phyloP scores from a whole-genome alignment of 2,113 vertebrate species.

The Bubalus kerabau region DNA sequence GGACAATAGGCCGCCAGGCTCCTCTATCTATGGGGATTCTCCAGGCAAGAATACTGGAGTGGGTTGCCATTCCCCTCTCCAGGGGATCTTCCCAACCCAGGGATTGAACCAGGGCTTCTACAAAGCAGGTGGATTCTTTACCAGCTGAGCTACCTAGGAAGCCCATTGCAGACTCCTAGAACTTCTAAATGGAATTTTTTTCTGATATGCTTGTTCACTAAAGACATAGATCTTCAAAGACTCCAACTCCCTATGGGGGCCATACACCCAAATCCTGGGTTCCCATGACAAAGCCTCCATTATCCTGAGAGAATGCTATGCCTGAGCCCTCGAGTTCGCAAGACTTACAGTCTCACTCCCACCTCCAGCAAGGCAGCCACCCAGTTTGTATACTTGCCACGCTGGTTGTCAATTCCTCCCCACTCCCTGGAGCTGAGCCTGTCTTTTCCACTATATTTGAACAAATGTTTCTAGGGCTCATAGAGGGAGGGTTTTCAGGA shows the following conservation, averaged over 20 bases:
- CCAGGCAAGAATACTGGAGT: neutral
- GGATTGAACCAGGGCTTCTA: neutral
- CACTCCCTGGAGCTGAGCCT: neutral
- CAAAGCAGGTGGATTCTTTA: neutral
- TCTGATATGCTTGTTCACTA: neutral
- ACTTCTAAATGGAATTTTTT: neutral
- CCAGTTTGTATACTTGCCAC: neutral
- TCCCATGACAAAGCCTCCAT: neutral
- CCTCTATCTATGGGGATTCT: neutral
- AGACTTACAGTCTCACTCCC: neutral
- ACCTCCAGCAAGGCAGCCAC: no score
- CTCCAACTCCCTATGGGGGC: neutral
- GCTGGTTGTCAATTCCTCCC: neutral
- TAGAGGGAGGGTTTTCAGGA: neutral
- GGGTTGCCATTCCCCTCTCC: neutral
- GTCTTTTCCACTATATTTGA: neutral
- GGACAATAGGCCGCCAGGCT: accelerated
- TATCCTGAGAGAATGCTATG: neutral
- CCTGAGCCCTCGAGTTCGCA: neutral
- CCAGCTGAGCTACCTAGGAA: neutral
- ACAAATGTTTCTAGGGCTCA: neutral
- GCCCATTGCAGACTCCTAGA: neutral
- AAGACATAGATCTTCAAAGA: neutral
- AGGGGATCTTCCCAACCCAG: neutral
- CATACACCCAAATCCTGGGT: neutral